A percentile compares a stretch with the other conserved stretches of the same genome.
These are phyloP conservation scores for Lasioglossum zephyrum DNA, from an alignment of 2,888 invertebrate species.

Conservation along the genomic window DNA sequence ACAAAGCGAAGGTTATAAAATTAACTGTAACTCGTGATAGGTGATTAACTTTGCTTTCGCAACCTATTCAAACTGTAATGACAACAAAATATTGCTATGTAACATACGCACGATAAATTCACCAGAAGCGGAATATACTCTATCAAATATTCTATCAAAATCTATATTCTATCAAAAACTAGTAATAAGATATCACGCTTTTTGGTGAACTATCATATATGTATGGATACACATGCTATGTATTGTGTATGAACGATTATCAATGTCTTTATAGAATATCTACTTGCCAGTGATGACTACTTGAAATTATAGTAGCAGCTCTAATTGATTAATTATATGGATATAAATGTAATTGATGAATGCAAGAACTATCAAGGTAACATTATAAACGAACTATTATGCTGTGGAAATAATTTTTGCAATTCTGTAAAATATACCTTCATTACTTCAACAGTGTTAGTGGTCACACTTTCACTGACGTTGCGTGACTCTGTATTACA, in stretches of 20 bases:
- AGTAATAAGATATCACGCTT: neutral
- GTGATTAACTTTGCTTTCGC: neutral
- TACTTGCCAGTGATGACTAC: slow-evolving; percentile 23
- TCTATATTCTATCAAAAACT: neutral
- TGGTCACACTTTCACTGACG: slow-evolving; percentile 71
- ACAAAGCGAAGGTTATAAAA: slow-evolving; percentile 4
- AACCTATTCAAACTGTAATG: neutral
- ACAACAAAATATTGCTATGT: neutral
- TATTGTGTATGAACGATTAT: neutral
- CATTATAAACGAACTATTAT: slow-evolving; percentile 39
- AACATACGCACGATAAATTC: neutral
- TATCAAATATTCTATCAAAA: slow-evolving; percentile 4
- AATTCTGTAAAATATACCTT: slow-evolving; percentile 69
- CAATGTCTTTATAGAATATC: slow-evolving; percentile 3
- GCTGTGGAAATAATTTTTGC: slow-evolving; percentile 45
- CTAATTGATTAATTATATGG: slow-evolving; percentile 23
- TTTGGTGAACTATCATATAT: neutral
- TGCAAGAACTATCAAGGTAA: slow-evolving; percentile 41
- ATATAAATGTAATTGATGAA: slow-evolving; percentile 32
- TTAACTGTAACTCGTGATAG: neutral
- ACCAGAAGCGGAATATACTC: neutral
- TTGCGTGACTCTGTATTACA: slow-evolving; percentile 69
- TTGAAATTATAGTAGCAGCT: slow-evolving; percentile 31
- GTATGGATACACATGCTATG: neutral
- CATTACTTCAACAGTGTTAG: slow-evolving; percentile 73